Conservation (phyloP, 2,888 invertebrate genomes). For the Drosophila mulleri region DNA sequence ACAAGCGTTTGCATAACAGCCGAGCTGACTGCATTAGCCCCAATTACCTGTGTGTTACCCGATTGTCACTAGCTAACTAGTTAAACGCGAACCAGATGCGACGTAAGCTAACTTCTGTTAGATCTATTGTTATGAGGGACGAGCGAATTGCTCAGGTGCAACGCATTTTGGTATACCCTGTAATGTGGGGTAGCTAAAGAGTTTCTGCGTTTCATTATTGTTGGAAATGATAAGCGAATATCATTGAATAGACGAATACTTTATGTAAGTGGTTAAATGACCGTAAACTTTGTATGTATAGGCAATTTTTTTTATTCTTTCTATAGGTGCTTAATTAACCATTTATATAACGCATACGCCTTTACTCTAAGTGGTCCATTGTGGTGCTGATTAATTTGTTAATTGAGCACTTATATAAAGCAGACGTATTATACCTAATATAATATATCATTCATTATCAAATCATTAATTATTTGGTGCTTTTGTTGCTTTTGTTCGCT, state of each 20-base stretch:
- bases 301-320: no score
- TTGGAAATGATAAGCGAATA: no score
- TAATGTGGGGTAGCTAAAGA: not conserved
- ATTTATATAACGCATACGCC: no score
- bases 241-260: no score
- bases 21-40: not conserved
- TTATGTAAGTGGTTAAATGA: not conserved
- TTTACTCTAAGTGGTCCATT: no score
- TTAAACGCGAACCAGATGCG: conserved; percentile 52
- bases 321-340: no score
- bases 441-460: not conserved
- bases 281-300: no score
- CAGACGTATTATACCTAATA: not conserved
- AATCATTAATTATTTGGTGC: no score
- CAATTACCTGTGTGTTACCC: not conserved
- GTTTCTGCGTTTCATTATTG: not conserved
- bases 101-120: not conserved
- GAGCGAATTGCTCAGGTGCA: not conserved
- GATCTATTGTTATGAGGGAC: conserved; percentile 7
- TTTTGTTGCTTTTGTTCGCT: not conserved
- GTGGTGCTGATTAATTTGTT: no score
- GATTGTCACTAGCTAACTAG: conserved; percentile 21
- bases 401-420: not conserved
- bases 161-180: not conserved
- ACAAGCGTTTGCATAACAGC: conserved; percentile 37